Evolutionary conservation across 2,888 invertebrate genomes (phyloP), one percentile per base, ranked within the genome.

Genomic region (Acanthosepion lycidas): DNA sequence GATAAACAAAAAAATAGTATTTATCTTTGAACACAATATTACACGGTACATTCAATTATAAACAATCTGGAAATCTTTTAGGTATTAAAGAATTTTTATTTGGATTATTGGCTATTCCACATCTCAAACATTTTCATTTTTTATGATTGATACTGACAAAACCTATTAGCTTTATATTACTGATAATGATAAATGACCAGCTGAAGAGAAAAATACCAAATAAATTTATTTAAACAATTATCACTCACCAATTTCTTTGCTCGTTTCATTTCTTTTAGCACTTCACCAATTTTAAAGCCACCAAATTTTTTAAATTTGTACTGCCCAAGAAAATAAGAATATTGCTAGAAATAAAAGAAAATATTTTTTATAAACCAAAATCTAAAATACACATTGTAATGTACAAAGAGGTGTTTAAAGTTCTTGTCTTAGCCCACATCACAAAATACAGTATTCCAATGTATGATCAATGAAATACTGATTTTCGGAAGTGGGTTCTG

Each of bases 231-330:
- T 15, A 78, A 78, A n/a, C 12, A 15, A n/a, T 12, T 15, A 92
- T 42, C 3, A 94, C 95, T 94, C 53, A 95, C 98, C 97, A 98
- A 97, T 96, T 97, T 98, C 94, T 98, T 98, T 94, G 98, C 98
- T 95, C 98, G 98, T 28, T 97, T 97, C 3, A 98, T 96, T 97
- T 98, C 98, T 49, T 97, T 94, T 18, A 95, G 8, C 26, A 96
- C 96, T 64, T 95, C 93, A 28, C 95, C 94, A 26, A 95, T 94
- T 94, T 96, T 95, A 94, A 96, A 96, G 20, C 95, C 96, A 49
- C 96, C 95, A 95, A 96, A 96, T 42, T 94, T 91, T 53, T 94
- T 94, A 94, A 94, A 95, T 53, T 95, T 95, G 94, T 95, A 96
- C 94, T 96, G 96, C 3, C 94, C 94, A 26, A 96, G 95, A 12